Conservation (phyloP, 2,113 vertebrate species). For the Beaufortia kweichowensis region DNA sequence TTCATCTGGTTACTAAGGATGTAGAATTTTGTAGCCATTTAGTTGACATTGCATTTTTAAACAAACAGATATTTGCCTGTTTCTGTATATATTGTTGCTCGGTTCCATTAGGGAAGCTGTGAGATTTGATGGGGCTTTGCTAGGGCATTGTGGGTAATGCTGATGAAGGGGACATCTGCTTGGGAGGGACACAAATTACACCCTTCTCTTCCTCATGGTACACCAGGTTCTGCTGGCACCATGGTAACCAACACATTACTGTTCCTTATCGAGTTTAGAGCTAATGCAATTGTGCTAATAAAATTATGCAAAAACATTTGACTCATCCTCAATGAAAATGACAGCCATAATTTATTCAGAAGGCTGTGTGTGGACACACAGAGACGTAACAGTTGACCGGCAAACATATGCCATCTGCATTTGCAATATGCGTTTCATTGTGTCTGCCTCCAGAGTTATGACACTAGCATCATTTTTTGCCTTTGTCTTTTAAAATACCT, state of each 20-base stretch:
- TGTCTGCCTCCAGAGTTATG: neutral
- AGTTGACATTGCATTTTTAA: no score
- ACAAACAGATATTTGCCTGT: no score
- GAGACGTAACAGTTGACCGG: slow-evolving; percentile 31
- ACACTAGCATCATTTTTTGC: neutral
- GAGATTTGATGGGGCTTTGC: slow-evolving; percentile 11
- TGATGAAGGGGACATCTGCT: slow-evolving; percentile 41
- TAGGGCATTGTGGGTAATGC: slow-evolving; percentile 38
- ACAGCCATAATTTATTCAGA: slow-evolving; percentile 44
- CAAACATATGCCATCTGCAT: slow-evolving; percentile 8
- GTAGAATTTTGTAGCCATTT: no score
- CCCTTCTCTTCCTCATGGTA: slow-evolving; percentile 23
- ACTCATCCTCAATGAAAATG: slow-evolving; percentile 62
- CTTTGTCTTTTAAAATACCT: neutral
- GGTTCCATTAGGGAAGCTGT: no score
- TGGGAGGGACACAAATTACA: slow-evolving; percentile 43
- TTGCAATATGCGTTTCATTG: neutral
- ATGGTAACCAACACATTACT: slow-evolving; percentile 66
- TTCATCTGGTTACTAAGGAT: no score
- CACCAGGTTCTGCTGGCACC: slow-evolving; percentile 60
- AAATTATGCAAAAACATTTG: slow-evolving; percentile 68
- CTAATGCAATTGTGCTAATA: slow-evolving; percentile 74
- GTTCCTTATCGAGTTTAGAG: slow-evolving; percentile 66
- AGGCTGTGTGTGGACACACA: neutral
- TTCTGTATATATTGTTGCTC: no score